Evolutionary conservation across 2,797 vertebrate genomes (phyloP).

Genomic region (Heteromormyrus szaboi): DNA sequence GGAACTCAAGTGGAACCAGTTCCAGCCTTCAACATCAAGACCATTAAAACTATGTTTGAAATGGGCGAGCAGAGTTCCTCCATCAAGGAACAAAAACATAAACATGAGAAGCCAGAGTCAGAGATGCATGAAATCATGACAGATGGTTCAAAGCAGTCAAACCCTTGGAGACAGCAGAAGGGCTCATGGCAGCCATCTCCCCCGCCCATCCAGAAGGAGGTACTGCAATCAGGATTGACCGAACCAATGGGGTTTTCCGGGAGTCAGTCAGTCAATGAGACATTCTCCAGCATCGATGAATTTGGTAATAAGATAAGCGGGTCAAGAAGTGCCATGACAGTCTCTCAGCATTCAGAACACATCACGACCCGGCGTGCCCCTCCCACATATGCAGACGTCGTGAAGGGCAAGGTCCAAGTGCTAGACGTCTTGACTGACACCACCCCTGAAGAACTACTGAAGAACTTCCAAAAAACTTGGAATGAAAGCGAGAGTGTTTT

Average conservation of each 20-base stretch:
- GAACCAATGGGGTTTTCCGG: conserved; percentile 50
- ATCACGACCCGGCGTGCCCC: conserved; percentile 64
- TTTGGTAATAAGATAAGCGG: conserved; percentile 58
- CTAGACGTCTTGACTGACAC: conserved; percentile 60
- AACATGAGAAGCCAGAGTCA: conserved; percentile 58
- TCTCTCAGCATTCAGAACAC: conserved; percentile 49
- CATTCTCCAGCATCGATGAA: conserved; percentile 60
- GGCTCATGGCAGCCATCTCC: conserved; percentile 33
- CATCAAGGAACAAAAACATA: conserved; percentile 58
- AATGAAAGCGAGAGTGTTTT: conserved; percentile 75
- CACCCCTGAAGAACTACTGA: conserved; percentile 68
- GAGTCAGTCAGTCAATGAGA: conserved; percentile 53
- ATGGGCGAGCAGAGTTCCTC: conserved; percentile 65
- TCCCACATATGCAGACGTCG: conserved; percentile 85
- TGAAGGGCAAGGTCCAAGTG: conserved; percentile 67
- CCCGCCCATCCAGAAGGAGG: conserved; percentile 24
- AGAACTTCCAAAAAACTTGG: conserved; percentile 82
- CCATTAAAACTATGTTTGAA: conserved; percentile 69
- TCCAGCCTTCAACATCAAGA: conserved; percentile 64
- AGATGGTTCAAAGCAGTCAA: conserved; percentile 29
- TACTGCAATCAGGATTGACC: conserved; percentile 33
- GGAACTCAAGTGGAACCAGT: conserved; percentile 51
- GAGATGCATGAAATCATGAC: conserved; percentile 30
- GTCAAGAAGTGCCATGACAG: conserved; percentile 43
- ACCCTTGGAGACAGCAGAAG: conserved; percentile 33